Evolutionary conservation across 2,797 vertebrate genomes (phyloP), one percentile per base, ranked within the genome.

Genomic region (Lerista edwardsae): DNA sequence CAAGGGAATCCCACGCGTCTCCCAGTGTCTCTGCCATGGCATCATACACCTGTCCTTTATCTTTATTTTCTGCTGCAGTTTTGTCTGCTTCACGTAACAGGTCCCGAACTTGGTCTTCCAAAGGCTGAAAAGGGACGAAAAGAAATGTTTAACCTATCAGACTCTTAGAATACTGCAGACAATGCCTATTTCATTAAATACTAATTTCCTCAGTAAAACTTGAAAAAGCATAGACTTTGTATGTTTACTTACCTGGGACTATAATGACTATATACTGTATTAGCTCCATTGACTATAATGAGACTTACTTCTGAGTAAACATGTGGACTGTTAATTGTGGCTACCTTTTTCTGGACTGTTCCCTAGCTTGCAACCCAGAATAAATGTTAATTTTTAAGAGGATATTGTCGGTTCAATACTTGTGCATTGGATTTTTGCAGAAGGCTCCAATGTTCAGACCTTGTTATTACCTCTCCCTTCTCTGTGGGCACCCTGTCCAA

Each of bases 1-100:
- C 91, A 39, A 98, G 94, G 15, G 94, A 93, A 83, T 93, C 92
- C 97, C 97, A 98, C 0, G 97, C 97, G 61, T 97, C 95, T 0
- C 96, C 96, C 76, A 97, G 94, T 0, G 96, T 97, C n/a, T 94
- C 75, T 0, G 97, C 97, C 97, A 98, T 98, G 68, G 97, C 97
- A 9, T 97, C 96, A 2, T 97, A 97, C 80, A 98, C 94, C 75
- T 91, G 93, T 39, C 93, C 91, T 73, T 96, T 95, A 21, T 96
- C 94, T 87, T 95, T 87, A 87, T 96, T 95, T 74, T 96, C 94
- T 34, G 96, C 96, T 29, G 96, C 96, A n/a, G 94, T 95, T 82
- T 93, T 95, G 92, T 98, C 97, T 51, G 97, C 97, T 93, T 98
- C 95, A 36, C 91, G 88, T 88, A 98, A 91, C 84, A 98, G 93